Evolutionary conservation across 1,140 invertebrate species (phyloP).

Genomic region (Drosophila micromelanica): DNA sequence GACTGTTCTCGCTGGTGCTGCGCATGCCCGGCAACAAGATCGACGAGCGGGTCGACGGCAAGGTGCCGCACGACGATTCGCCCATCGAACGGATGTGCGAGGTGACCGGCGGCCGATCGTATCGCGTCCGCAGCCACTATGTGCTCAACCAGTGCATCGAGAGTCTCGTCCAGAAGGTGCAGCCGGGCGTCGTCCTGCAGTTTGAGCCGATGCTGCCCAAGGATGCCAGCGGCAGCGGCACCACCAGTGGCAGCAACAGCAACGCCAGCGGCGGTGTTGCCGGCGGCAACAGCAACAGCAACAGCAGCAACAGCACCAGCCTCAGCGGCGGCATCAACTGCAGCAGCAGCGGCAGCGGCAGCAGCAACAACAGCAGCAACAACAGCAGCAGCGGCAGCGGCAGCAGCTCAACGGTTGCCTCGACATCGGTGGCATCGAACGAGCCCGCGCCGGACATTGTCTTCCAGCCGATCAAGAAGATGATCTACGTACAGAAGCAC

Average conservation of each 20-base stretch:
- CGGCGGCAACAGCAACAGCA: neutral
- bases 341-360: neutral
- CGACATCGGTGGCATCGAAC: conserved; percentile 7
- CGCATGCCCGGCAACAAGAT: conserved; percentile 93
- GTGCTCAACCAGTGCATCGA: conserved; percentile 98
- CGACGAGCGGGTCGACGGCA: conserved; percentile 87
- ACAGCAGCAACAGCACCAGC: neutral
- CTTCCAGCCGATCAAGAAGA: conserved; percentile 84
- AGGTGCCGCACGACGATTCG: conserved; percentile 95
- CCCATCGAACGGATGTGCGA: conserved; percentile 99
- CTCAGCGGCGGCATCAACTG: neutral
- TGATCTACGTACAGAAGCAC: conserved; percentile 96
- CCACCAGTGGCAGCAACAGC: neutral
- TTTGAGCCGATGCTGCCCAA: conserved; percentile 90
- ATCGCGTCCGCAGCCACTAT: conserved; percentile 96
- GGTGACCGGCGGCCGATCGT: conserved; percentile 99
- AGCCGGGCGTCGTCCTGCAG: conserved; percentile 98
- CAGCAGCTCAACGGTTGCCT: neutral
- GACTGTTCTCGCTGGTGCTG: conserved; percentile 97
- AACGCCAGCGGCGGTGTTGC: neutral
- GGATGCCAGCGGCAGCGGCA: conserved; percentile 53
- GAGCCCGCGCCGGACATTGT: conserved; percentile 66
- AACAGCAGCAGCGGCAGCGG: neutral
- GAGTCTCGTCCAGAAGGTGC: conserved; percentile 98
- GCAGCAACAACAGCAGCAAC: neutral